These are phyloP conservation scores for Ctenopoma kingsleyae DNA, from an alignment of 2,797 vertebrate genomes.

Conservation along the genomic window DNA sequence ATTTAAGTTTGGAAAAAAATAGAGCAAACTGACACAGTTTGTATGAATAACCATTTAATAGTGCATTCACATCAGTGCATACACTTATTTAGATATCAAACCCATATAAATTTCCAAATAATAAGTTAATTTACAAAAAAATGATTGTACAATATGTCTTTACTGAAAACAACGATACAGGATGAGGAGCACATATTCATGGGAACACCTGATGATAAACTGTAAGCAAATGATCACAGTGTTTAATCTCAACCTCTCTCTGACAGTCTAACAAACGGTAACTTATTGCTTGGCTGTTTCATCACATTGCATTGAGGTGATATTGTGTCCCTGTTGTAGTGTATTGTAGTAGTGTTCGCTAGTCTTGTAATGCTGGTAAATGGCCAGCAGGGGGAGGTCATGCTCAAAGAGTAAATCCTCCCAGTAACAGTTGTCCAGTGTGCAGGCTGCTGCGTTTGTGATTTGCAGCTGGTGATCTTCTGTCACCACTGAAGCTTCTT, in stretches of 20 bases:
- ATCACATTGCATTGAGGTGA: constrained; percentile 8
- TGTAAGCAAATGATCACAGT: constrained; percentile 1
- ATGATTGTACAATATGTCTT: constrained; percentile 22
- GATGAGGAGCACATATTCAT: constrained; percentile 12
- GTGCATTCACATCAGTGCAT: constrained; percentile 49
- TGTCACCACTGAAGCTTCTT: constrained; percentile 4
- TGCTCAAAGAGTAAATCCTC: constrained; percentile 28
- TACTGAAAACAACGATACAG: constrained; percentile 31
- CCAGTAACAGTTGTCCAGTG: constrained; percentile 46
- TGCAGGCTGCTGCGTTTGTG: constrained; percentile 19
- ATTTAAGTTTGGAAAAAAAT: not conserved
- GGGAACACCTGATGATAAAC: constrained; percentile 23
- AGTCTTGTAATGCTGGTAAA: constrained; percentile 42
- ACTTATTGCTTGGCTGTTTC: not conserved
- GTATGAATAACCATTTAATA: constrained; percentile 69
- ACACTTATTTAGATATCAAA: constrained; percentile 59
- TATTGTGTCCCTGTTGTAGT: constrained; percentile 19
- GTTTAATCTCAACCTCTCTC: not conserved
- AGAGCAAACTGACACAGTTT: not conserved
- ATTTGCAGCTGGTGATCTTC: constrained; percentile 29
- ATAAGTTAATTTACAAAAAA: constrained; percentile 72
- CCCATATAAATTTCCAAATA: constrained; percentile 61
- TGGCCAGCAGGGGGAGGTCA: constrained; percentile 59
- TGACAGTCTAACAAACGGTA: not conserved
- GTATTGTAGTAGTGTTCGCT: constrained; percentile 1